Conservation (phyloP, 2,797 vertebrate genomes). For the Danio jaintianensis region DNA sequence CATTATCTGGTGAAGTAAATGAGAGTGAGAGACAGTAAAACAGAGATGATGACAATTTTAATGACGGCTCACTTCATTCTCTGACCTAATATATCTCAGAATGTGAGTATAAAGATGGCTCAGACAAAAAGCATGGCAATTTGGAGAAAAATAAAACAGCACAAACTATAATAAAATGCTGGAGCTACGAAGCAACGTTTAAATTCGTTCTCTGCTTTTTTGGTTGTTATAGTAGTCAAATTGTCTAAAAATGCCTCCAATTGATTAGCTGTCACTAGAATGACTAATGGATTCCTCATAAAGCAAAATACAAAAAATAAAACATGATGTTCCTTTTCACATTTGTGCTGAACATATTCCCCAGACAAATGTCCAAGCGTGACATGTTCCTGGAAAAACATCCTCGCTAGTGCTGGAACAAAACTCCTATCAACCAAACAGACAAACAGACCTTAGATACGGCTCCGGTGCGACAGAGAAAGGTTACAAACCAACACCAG, state of each 20-base stretch:
- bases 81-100: constrained; percentile 22
- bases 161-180: background rate
- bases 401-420: background rate
- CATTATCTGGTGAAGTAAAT: constrained; percentile 5
- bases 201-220: background rate
- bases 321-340: background rate
- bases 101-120: constrained; percentile 4
- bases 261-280: constrained; percentile 24
- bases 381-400: constrained; percentile 7
- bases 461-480: background rate
- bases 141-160: background rate
- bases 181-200: background rate
- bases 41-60: constrained; percentile 30
- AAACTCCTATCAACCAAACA: constrained; percentile 14
- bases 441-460: background rate
- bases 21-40: background rate
- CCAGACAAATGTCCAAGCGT: background rate
- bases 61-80: constrained; percentile 32
- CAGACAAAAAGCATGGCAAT: background rate
- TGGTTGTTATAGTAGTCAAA: background rate
- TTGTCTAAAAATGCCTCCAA: constrained; percentile 20
- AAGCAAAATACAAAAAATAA: background rate
- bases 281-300: constrained; percentile 1
- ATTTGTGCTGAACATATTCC: constrained; percentile 5
- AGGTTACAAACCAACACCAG: constrained; percentile 16